Evolutionary conservation across 2,888 invertebrate species (phyloP).

Genomic region (Apamea monoglypha): DNA sequence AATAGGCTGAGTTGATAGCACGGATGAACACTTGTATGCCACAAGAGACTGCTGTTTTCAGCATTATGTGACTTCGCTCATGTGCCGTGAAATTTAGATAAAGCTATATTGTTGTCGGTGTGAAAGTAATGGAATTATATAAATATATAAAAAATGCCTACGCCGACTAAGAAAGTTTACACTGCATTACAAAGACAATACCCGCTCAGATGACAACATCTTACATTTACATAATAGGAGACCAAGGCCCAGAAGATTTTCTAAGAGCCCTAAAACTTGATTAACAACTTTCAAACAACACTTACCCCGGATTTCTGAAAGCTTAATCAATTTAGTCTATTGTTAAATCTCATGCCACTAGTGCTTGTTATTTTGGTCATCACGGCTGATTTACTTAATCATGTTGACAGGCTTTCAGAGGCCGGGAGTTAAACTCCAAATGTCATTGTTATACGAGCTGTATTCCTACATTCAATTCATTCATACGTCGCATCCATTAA

Average conservation of each 20-base stretch:
- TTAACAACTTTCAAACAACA: slow-evolving; percentile 40
- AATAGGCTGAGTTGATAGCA: too few relatives aligned
- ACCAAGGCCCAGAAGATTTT: slow-evolving; percentile 37
- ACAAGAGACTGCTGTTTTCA: too few relatives aligned
- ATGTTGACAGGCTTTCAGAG: slow-evolving; percentile 12
- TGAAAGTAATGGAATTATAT: neutral
- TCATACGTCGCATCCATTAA: slow-evolving; percentile 53
- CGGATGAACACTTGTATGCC: too few relatives aligned
- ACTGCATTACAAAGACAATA: slow-evolving; percentile 33
- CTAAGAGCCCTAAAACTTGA: slow-evolving; percentile 50
- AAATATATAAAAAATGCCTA: neutral
- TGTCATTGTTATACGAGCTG: slow-evolving; percentile 28
- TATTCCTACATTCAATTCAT: slow-evolving; percentile 48
- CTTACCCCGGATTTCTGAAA: slow-evolving; percentile 34
- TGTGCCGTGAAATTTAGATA: neutral
- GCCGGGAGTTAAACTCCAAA: slow-evolving; percentile 6
- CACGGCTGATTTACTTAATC: neutral
- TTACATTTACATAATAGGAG: slow-evolving; percentile 47
- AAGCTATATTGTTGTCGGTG: neutral
- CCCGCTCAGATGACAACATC: slow-evolving; percentile 20
- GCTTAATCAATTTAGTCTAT: slow-evolving; percentile 42
- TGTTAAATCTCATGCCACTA: slow-evolving; percentile 19
- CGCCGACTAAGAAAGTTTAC: neutral
- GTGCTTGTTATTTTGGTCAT: slow-evolving; percentile 10
- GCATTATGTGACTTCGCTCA: too few relatives aligned